Base-by-base conservation (phyloP, 2,888 invertebrate genomes). In the Itoplectis maculator region DNA sequence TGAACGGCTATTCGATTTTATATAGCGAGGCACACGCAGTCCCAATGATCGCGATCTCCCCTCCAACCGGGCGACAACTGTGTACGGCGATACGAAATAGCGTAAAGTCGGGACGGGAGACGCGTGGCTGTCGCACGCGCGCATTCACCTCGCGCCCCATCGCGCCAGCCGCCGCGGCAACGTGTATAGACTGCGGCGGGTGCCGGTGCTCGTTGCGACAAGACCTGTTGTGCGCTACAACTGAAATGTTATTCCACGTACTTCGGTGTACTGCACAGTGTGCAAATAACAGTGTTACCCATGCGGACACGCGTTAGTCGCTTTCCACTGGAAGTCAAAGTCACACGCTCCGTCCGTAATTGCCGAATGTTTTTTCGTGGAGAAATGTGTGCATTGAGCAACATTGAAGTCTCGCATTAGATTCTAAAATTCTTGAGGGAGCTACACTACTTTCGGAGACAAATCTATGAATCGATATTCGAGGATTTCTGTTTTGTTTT, bases 1-100 rank as follows among this genome's bases (percentile, higher is more conserved):
- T 84, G 85, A 82, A 79, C 83, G 81, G 65, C 69, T 79, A 79
- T 87, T 86, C 88, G 89, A 89, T 90, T 92, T 91, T 92, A 92
- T 92, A 92, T 87, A 72, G 74, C 63, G 56, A 59, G n/a, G 63
- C 47, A 45, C 75, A 45, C 56, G 61, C 63, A 42, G 40, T n/a
- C 15, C 37, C 70, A 54, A 45, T 47, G 72, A 47, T 18, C 37
- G 37, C 37, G 15, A 15, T 7, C 29, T 59, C 56, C 56, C 72
- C 59, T 56, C 72, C 59, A 15, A 42, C 45, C 20, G n/a, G 20
- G 11, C 13, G 6, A 56, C 13, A 3, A 2, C 8, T 42, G 11
- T 13, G 11, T 11, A 11, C 42, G 42, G 13, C 56, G 29, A 29
- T 56, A 13, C 23, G n/a, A 59, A n/a, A 13, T n/a, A n/a, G 59